phyloP scores from a whole-genome alignment of 1,140 invertebrate species.

The Drosophila sp. region DNA sequence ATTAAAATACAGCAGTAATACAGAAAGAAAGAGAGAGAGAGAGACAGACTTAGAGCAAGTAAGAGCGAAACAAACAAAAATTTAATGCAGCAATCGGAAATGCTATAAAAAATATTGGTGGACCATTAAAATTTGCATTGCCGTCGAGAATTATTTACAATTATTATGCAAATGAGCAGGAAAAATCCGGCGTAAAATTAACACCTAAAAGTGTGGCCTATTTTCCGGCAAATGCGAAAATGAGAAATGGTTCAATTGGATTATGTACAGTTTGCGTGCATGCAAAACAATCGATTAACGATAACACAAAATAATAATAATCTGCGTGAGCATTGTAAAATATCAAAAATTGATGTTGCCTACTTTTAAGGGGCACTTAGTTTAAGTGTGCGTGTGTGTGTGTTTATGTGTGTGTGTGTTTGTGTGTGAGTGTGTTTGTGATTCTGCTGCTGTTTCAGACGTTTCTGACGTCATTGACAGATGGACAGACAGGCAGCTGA shows the following conservation, averaged over 20 bases:
- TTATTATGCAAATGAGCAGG: constrained; percentile 35
- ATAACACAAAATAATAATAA: constrained; percentile 44
- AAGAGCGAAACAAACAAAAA: constrained; percentile 4
- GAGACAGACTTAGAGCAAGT: not conserved
- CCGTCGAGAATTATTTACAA: constrained; percentile 41
- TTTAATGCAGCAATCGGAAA: constrained; percentile 34
- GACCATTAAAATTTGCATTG: constrained; percentile 45
- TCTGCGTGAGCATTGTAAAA: constrained; percentile 30
- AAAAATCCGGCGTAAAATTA: constrained; percentile 32
- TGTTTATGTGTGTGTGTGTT: constrained; percentile 19
- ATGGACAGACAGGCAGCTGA: constrained; percentile 4
- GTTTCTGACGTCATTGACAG: constrained; percentile 49
- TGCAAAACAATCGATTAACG: constrained; percentile 53
- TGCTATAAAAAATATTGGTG: constrained; percentile 14
- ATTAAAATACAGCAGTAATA: not conserved
- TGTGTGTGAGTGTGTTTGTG: constrained; percentile 25
- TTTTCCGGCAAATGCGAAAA: constrained; percentile 36
- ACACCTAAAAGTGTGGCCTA: constrained; percentile 39
- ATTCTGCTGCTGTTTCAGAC: constrained; percentile 46
- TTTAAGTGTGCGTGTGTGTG: constrained; percentile 20
- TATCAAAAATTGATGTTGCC: constrained; percentile 53
- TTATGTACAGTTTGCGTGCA: constrained; percentile 39
- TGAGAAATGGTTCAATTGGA: constrained; percentile 2
- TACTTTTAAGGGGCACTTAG: constrained; percentile 51
- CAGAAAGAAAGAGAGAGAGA: not conserved